Conservation (phyloP, 2,888 invertebrate species). For the Thereva unica region DNA sequence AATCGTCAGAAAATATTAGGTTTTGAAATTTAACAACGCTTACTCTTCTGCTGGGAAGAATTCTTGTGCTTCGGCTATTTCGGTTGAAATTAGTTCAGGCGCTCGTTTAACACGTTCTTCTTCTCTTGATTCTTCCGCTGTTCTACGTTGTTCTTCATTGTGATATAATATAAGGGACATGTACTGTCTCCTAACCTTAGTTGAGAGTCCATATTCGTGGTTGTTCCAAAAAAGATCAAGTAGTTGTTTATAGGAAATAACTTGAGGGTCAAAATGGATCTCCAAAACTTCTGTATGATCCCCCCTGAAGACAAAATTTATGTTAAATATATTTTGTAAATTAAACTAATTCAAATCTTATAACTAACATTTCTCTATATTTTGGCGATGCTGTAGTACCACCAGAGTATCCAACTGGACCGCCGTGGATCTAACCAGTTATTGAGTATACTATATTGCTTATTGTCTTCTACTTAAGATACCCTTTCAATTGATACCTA, state of each 20-base stretch:
- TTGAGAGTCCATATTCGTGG: slow-evolving; percentile 81
- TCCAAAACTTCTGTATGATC: slow-evolving; percentile 95
- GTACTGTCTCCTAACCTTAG: slow-evolving; percentile 82
- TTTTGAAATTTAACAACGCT: slow-evolving; percentile 51
- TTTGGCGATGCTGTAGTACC: slow-evolving; percentile 80
- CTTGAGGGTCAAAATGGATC: slow-evolving; percentile 84
- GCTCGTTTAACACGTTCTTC: slow-evolving; percentile 61
- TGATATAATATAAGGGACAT: slow-evolving; percentile 90
- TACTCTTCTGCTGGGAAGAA: slow-evolving; percentile 96
- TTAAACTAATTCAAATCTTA: not conserved
- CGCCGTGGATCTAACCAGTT: too few relatives aligned
- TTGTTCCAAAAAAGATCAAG: slow-evolving; percentile 88
- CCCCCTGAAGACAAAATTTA: slow-evolving; percentile 63
- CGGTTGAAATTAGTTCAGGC: slow-evolving; percentile 63
- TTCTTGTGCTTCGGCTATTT: slow-evolving; percentile 75
- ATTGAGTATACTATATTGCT: too few relatives aligned
- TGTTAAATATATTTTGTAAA: slow-evolving; percentile 1
- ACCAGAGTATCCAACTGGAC: slow-evolving; percentile 92
- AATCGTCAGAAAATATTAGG: slow-evolving; percentile 8
- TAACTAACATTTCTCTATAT: slow-evolving; percentile 81
- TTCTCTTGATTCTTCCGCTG: slow-evolving; percentile 67
- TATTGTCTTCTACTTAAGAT: too few relatives aligned
- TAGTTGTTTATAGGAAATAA: slow-evolving; percentile 74
- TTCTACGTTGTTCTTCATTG: slow-evolving; percentile 77
- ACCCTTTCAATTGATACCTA: too few relatives aligned